These are phyloP conservation scores for Cheilosia scutellata DNA, from an alignment of 2,888 invertebrate species.

Conservation along the genomic window DNA sequence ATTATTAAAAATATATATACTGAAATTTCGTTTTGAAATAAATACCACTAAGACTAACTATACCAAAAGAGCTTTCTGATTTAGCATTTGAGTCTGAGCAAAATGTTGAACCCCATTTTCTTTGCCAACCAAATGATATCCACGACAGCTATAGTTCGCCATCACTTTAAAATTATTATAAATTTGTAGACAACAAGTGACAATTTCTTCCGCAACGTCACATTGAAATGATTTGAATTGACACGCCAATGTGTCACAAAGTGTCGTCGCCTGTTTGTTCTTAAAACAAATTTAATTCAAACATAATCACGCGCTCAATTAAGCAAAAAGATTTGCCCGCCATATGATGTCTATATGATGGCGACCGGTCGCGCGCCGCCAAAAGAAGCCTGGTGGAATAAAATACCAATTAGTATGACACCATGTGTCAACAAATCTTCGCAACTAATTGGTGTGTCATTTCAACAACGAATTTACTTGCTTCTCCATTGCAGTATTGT, in stretches of 20 bases:
- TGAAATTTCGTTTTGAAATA: too few relatives aligned
- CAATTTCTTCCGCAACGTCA: not conserved
- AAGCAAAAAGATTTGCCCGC: conserved; percentile 8
- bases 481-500: not conserved
- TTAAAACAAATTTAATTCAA: conserved; percentile 26
- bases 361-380: not conserved
- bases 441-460: conserved; percentile 17
- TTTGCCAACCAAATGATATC: too few relatives aligned
- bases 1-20: too few relatives aligned
- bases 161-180: not conserved
- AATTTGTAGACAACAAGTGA: not conserved
- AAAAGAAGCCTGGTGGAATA: not conserved
- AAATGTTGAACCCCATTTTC: too few relatives aligned
- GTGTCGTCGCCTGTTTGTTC: not conserved
- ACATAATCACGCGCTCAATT: conserved; percentile 48
- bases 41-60: too few relatives aligned
- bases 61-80: too few relatives aligned
- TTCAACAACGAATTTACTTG: conserved; percentile 9
- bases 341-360: conserved; percentile 1
- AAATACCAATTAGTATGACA: conserved; percentile 51
- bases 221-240: conserved; percentile 7
- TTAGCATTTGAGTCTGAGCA: too few relatives aligned
- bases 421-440: conserved; percentile 59
- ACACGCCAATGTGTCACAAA: conserved; percentile 28
- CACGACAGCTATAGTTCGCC: too few relatives aligned